Evolutionary conservation across 2,797 vertebrate species (phyloP), one percentile per base, ranked within the genome.

Genomic region (Caiman crocodilus): DNA sequence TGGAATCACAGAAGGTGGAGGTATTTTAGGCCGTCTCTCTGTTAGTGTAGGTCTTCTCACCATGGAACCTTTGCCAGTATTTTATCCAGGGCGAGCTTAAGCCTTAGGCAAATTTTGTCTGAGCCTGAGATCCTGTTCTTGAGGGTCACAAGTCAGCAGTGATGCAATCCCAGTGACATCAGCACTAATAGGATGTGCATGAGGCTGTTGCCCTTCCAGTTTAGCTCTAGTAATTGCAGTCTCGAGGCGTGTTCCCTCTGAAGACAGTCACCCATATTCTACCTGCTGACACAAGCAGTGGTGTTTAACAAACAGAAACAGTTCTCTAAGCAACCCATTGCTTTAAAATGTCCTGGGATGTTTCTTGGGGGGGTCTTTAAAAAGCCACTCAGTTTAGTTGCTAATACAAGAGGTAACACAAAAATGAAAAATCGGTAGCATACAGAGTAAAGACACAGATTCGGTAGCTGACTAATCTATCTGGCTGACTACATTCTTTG

Each of bases 361-460:
- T 77, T 88, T 92, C 79, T 59, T 84, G 85, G 73, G 85, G 73
- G 59, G 65, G 75, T 57, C 90, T 91, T 88, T 78, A 82, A 25
- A 50, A 69, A 30, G 55, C 59, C 58, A 3, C 78, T 89, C 82
- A 60, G 61, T 28, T 11, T n/a, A 82, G 59, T 25, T 88, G 61
- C 57, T 83, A 74, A 23, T 26, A 59, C 56, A 42, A 59, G 79
- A 73, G 14, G 82, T 79, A 63, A 2, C 50, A 50, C 42, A 10
- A 50, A 50, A 50, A 5, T 35, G 56, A 2, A 42, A 50, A 60
- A 58, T 77, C 73, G 93, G 20, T n/a, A 60, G 0, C 1, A 20
- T 28, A 7, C 32, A 73, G 61, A 56, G 61, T 60, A 30, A 56
- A 65, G 76, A 67, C 90, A 76, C 14, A 14, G 56, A 35, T 50